Conservation (phyloP, 2,113 vertebrate species). For the Centropristis striata region DNA sequence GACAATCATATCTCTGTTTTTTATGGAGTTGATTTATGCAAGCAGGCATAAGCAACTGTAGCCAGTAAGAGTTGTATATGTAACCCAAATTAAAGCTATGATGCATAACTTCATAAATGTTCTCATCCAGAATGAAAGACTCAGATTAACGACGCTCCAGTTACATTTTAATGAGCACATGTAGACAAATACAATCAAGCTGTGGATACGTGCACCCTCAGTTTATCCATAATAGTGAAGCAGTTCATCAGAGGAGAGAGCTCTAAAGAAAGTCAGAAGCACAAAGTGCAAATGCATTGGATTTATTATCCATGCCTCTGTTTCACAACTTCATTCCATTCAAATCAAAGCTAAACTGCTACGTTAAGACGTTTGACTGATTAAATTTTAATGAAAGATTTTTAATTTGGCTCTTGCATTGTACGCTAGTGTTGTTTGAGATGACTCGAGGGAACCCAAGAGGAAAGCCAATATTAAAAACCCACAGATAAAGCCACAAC, state of each 20-base stretch:
- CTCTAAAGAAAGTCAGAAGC: constrained; percentile 32
- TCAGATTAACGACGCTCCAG: constrained; percentile 64
- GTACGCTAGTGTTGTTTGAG: constrained; percentile 21
- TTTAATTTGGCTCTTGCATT: constrained; percentile 71
- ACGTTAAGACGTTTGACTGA: constrained; percentile 57
- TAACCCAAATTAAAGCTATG: constrained; percentile 45
- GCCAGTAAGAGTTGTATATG: constrained; percentile 46
- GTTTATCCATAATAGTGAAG: constrained; percentile 51
- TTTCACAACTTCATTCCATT: constrained; percentile 57
- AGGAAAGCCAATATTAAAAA: constrained; percentile 70
- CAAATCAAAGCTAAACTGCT: constrained; percentile 58
- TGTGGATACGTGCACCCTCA: constrained; percentile 32
- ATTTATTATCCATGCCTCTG: constrained; percentile 49
- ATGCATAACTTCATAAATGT: constrained; percentile 49
- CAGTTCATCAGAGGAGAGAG: constrained; percentile 9
- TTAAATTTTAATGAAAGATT: constrained; percentile 73
- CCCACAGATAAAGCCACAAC: constrained; percentile 46
- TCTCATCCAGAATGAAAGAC: constrained; percentile 51
- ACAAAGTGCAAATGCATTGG: constrained; percentile 37
- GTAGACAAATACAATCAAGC: constrained; percentile 67
- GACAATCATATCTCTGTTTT: background rate
- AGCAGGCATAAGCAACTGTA: background rate
- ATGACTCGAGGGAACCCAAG: constrained; percentile 39
- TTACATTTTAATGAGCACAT: constrained; percentile 77
- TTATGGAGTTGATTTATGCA: constrained; percentile 13